Percentiles rank a stretch among this genome's conserved stretches.
phyloP scores from a whole-genome alignment of 2,888 invertebrate species.

The Campoletis raptor region DNA sequence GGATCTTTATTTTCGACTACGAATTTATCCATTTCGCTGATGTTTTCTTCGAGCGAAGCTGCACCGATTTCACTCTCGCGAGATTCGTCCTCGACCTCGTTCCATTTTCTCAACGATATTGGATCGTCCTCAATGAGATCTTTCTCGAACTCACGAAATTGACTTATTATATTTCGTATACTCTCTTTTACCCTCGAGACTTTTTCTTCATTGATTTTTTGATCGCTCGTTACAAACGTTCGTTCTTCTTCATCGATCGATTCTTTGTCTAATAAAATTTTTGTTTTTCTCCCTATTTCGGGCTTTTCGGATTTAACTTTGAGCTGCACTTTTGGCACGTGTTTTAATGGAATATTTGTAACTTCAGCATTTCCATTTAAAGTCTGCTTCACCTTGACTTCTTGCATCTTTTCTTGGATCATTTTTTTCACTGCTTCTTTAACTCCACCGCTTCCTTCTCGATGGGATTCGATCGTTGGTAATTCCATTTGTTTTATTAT shows the following conservation, averaged over 20 bases:
- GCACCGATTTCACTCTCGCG: slow-evolving; percentile 61
- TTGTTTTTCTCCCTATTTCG: slow-evolving; percentile 72
- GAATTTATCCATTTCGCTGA: slow-evolving; percentile 69
- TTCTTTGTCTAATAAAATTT: slow-evolving; percentile 16
- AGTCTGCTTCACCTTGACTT: slow-evolving; percentile 51
- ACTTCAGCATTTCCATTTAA: slow-evolving; percentile 34
- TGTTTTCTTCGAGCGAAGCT: slow-evolving; percentile 65
- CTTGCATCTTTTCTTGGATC: slow-evolving; percentile 69
- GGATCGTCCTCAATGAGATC: slow-evolving; percentile 77
- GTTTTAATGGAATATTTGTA: slow-evolving; percentile 46
- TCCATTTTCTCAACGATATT: slow-evolving; percentile 67
- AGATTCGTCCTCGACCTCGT: slow-evolving; percentile 65
- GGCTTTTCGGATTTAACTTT: slow-evolving; percentile 69
- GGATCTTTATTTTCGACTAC: slow-evolving; percentile 66
- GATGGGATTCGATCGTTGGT: slow-evolving; percentile 37
- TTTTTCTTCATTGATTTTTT: slow-evolving; percentile 68
- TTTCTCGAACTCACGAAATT: slow-evolving; percentile 82
- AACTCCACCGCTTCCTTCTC: slow-evolving; percentile 59
- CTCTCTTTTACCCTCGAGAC: slow-evolving; percentile 78
- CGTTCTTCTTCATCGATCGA: slow-evolving; percentile 26
- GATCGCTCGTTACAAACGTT: slow-evolving; percentile 65
- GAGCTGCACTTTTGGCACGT: slow-evolving; percentile 68
- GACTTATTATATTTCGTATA: slow-evolving; percentile 82
- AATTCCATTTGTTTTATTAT: slow-evolving; percentile 11
- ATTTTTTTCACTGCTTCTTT: slow-evolving; percentile 63